phyloP scores from a whole-genome alignment of 2,113 vertebrate genomes.

The Oriolus oriolus region DNA sequence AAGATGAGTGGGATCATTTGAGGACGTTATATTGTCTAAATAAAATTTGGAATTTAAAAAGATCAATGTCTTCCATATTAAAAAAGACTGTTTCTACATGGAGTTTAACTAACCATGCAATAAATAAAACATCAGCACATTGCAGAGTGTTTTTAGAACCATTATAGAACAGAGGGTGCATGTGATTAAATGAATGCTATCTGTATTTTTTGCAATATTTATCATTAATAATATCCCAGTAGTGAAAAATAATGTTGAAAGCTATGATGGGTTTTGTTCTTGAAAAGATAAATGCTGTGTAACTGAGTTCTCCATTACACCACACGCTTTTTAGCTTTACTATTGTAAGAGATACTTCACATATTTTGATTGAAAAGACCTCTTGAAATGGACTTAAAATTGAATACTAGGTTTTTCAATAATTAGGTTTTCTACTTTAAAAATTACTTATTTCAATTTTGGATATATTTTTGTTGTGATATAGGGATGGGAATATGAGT shows the following conservation, averaged over 20 bases:
- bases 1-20: neutral
- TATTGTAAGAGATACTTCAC: neutral
- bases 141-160: neutral
- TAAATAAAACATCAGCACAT: neutral
- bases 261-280: neutral
- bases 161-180: neutral
- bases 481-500: accelerated
- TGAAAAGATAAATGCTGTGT: neutral
- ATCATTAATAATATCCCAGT: neutral
- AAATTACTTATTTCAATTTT: neutral
- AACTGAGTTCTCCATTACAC: neutral
- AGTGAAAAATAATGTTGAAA: neutral
- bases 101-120: neutral
- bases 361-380: neutral
- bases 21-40: neutral
- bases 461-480: neutral
- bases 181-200: neutral
- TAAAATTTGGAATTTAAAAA: neutral
- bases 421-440: neutral
- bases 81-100: neutral
- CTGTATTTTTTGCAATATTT: neutral
- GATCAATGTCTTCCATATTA: neutral
- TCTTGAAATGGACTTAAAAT: neutral
- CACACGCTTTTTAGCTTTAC: neutral
- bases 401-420: neutral